These are phyloP conservation scores for Strigops habroptila DNA, from an alignment of 2,113 vertebrate species.

Conservation along the genomic window DNA sequence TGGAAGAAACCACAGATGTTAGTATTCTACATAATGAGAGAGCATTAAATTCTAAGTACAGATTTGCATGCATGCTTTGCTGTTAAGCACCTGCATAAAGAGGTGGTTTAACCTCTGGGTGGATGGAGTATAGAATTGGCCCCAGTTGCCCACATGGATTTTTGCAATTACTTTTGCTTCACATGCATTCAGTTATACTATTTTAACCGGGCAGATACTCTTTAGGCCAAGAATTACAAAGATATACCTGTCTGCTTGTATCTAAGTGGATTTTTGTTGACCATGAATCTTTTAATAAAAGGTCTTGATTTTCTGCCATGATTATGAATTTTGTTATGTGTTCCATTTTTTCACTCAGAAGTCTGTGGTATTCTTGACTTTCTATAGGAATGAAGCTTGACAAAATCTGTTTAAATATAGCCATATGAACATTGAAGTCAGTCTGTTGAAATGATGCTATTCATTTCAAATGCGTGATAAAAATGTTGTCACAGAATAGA, in stretches of 20 bases:
- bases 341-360: conserved; percentile 12
- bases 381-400: conserved; percentile 18
- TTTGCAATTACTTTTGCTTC: neutral
- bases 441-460: conserved; percentile 19
- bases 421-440: conserved; percentile 17
- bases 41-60: neutral
- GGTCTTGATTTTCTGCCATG: neutral
- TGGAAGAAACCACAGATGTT: neutral
- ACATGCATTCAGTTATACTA: neutral
- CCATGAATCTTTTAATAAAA: neutral
- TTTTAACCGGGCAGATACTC: neutral
- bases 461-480: conserved; percentile 38
- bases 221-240: neutral
- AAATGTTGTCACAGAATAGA: conserved; percentile 60
- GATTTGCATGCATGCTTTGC: neutral
- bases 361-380: conserved; percentile 34
- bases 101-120: neutral
- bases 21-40: too few relatives aligned
- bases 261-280: neutral
- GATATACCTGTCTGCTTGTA: neutral
- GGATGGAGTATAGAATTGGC: neutral
- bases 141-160: neutral
- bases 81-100: neutral
- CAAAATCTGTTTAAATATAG: conserved; percentile 59
- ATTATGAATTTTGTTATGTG: neutral